A percentile compares a stretch with the other conserved stretches of the same genome.
These are phyloP conservation scores for Euclidia mi DNA, from an alignment of 2,888 invertebrate genomes.

Conservation along the genomic window DNA sequence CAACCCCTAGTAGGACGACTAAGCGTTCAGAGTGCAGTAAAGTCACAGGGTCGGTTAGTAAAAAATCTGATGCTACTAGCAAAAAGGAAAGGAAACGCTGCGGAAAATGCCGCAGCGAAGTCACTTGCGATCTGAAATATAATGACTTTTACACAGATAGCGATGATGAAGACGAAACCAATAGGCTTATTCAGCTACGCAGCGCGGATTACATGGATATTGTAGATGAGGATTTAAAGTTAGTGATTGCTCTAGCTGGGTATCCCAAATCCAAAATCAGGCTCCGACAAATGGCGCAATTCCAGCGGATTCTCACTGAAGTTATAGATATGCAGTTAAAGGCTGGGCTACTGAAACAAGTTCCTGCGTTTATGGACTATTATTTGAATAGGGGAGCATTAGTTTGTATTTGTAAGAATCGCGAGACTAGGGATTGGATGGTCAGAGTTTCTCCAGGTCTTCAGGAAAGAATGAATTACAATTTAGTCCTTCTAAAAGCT, in stretches of 20 bases:
- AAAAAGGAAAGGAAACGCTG: conserved; percentile 60
- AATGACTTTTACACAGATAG: conserved; percentile 75
- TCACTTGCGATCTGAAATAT: conserved; percentile 72
- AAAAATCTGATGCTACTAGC: conserved; percentile 66
- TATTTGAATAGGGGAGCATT: conserved; percentile 82
- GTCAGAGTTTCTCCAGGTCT: conserved; percentile 78
- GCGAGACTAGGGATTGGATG: conserved; percentile 80
- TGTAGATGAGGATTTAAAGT: conserved; percentile 76
- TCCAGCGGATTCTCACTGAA: conserved; percentile 73
- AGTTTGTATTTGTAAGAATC: conserved; percentile 81
- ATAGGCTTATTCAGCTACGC: conserved; percentile 75
- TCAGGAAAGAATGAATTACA: conserved; percentile 79
- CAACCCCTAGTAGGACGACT: conserved; percentile 57
- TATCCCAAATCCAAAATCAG: conserved; percentile 83
- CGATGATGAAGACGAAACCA: conserved; percentile 79
- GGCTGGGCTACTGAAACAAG: conserved; percentile 72
- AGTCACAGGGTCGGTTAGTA: conserved; percentile 59
- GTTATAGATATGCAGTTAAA: conserved; percentile 83
- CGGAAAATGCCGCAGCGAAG: conserved; percentile 62
- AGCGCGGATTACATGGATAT: conserved; percentile 78
- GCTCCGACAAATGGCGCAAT: conserved; percentile 76
- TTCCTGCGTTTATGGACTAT: conserved; percentile 78
- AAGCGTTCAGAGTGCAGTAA: conserved; percentile 68
- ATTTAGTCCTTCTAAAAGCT: conserved; percentile 74
- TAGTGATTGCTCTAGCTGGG: conserved; percentile 77